Evolutionary conservation across 2,888 invertebrate genomes (phyloP), one percentile per base, ranked within the genome.

Genomic region (Dolomedes plantarius): DNA sequence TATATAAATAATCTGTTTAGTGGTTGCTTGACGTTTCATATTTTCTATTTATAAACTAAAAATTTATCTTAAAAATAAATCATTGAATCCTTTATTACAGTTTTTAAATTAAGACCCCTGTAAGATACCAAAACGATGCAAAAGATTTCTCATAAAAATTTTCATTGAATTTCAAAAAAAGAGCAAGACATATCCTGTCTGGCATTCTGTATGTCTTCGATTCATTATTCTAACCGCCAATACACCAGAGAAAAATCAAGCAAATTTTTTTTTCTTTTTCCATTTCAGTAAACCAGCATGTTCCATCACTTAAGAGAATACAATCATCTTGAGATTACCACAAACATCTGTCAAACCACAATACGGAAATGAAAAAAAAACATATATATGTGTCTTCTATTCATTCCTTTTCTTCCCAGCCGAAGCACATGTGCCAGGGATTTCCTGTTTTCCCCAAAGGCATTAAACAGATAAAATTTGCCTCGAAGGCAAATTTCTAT

Each of bases 401-500:
- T 36, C 32, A 19, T 23, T 13, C 36, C 16, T 32, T 36, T 41
- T 39, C 16, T 56, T 23, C 23, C 56, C 23, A 46, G 56, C 3
- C 56, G 23, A 56, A 56, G 56, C 56, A 56, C 23, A 56, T 56
- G 56, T 56, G 56, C 19, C 19, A 56, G 56, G 23, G 56, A 56
- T 56, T 56, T 56, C 56, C 56, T 56, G 23, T 23, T 6, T 56
- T 23, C 23, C 56, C 67, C 72, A 77, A 31, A 5, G 32, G 56
- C 50, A 65, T 83, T 76, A 76, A 76, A 23, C 23, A 56, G 56
- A 56, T 56, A 56, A 56, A 56, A 56, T 56, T 56, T 56, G 56
- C 56, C 23, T 23, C 23, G 19, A 19, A 85, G 67, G 46, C 72
- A 85, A 85, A 77, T 85, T 77, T 73, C 77, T 56, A 50, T 67